Evolutionary conservation across 2,797 vertebrate genomes (phyloP).

Genomic region (Helostoma temminkii): DNA sequence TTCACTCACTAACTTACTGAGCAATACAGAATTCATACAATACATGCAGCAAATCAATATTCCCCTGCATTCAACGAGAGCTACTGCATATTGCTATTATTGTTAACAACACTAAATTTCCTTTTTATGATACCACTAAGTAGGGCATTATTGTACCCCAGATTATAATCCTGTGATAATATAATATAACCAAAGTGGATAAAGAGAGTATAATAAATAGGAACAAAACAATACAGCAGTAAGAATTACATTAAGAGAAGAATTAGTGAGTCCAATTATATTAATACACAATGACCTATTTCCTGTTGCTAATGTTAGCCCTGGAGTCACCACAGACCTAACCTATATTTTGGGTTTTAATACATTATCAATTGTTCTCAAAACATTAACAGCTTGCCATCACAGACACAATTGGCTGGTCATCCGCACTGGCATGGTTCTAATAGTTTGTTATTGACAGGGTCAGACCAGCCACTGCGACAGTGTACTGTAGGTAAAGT

Average conservation of each 20-base stretch:
- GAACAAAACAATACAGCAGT: slow-evolving; percentile 26
- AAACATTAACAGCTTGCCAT: slow-evolving; percentile 67
- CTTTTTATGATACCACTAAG: slow-evolving; percentile 61
- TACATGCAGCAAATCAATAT: slow-evolving; percentile 37
- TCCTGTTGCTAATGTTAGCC: slow-evolving; percentile 63
- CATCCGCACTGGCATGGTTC: slow-evolving; percentile 57
- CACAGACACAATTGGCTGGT: slow-evolving; percentile 66
- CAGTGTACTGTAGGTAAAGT: slow-evolving; percentile 50
- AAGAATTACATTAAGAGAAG: slow-evolving; percentile 33
- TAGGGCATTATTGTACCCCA: slow-evolving; percentile 28
- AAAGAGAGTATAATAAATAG: slow-evolving; percentile 36
- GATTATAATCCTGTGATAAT: slow-evolving; percentile 40
- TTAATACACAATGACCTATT: slow-evolving; percentile 68
- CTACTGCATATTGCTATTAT: slow-evolving; percentile 29
- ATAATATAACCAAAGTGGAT: slow-evolving; percentile 42
- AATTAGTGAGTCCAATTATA: slow-evolving; percentile 66
- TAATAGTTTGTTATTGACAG: slow-evolving; percentile 76
- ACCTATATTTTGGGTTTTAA: slow-evolving; percentile 75
- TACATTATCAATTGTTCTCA: slow-evolving; percentile 68
- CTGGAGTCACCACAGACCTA: slow-evolving; percentile 63
- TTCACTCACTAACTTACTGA: not conserved
- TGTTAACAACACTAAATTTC: slow-evolving; percentile 52
- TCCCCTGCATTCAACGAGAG: slow-evolving; percentile 4
- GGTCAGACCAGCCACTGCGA: slow-evolving; percentile 39
- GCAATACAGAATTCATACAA: slow-evolving; percentile 6